A percentile compares a stretch with the other conserved stretches of the same genome.
phyloP scores from a whole-genome alignment of 2,888 invertebrate genomes.

The Pandemis cinnamomeana region DNA sequence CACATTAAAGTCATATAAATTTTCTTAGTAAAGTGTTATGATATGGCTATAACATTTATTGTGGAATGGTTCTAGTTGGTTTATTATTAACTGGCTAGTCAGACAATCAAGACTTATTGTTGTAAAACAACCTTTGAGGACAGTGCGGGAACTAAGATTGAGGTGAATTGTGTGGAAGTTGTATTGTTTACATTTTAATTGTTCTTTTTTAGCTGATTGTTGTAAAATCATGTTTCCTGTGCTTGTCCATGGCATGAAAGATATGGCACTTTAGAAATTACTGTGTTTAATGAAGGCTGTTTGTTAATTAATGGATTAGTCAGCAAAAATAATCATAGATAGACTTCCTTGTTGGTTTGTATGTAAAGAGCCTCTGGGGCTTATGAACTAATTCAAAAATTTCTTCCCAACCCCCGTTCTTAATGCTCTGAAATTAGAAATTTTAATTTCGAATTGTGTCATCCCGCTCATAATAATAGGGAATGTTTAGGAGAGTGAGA shows the following conservation, averaged over 20 bases:
- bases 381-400: too few species aligned
- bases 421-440: too few species aligned
- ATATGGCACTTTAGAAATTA: background rate
- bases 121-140: background rate
- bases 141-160: constrained; percentile 17
- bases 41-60: background rate
- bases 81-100: background rate
- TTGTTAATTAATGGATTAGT: background rate
- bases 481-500: too few species aligned
- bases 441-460: too few species aligned
- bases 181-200: constrained; percentile 27
- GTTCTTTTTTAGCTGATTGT: constrained; percentile 20
- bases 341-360: too few species aligned
- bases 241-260: background rate
- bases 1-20: background rate
- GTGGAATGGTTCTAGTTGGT: background rate
- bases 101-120: background rate
- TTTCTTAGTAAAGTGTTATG: background rate
- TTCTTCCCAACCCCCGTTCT: too few species aligned
- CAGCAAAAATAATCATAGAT: too few species aligned
- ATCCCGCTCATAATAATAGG: too few species aligned
- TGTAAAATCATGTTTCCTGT: constrained; percentile 17
- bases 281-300: background rate
- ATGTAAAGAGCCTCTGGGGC: too few species aligned
- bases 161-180: constrained; percentile 22